Percentiles rank a stretch among this genome's conserved stretches.
Evolutionary conservation across 2,797 vertebrate species (phyloP).

Genomic region (Morus bassanus): DNA sequence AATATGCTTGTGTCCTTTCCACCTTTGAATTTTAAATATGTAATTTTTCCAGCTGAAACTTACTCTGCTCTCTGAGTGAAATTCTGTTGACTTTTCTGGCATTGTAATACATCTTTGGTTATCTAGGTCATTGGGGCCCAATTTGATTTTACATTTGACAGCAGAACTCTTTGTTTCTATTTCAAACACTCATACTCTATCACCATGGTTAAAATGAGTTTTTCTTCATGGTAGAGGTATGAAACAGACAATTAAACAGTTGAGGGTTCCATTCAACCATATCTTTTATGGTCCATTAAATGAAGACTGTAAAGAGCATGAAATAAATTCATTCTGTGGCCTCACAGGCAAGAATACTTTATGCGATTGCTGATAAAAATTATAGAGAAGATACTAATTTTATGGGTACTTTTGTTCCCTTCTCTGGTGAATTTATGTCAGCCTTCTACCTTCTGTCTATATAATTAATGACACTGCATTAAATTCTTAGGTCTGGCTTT

Average conservation of each 20-base stretch:
- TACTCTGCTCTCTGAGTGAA: not conserved
- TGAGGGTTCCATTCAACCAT: not conserved
- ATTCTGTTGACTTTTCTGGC: not conserved
- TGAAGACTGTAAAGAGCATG: not conserved
- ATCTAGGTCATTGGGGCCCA: not conserved
- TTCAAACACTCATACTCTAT: not conserved
- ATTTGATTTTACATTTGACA: not conserved
- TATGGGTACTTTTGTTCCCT: not conserved
- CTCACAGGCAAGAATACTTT: not conserved
- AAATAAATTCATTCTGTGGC: not conserved
- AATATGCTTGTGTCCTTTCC: not conserved
- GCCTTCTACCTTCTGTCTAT: not conserved
- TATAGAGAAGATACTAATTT: not conserved
- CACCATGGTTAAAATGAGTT: not conserved
- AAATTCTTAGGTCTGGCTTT: not conserved
- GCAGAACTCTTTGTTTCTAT: not conserved
- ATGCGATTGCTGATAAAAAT: not conserved
- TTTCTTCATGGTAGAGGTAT: not conserved
- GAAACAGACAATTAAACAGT: not conserved
- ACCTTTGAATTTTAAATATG: constrained; percentile 31
- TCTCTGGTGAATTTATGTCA: constrained; percentile 12
- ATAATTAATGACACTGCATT: not conserved
- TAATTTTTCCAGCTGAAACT: not conserved
- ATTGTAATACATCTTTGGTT: not conserved
- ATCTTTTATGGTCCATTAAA: not conserved